These are phyloP conservation scores for Drosophila antonietae DNA, from an alignment of 2,888 invertebrate genomes.

Conservation along the genomic window DNA sequence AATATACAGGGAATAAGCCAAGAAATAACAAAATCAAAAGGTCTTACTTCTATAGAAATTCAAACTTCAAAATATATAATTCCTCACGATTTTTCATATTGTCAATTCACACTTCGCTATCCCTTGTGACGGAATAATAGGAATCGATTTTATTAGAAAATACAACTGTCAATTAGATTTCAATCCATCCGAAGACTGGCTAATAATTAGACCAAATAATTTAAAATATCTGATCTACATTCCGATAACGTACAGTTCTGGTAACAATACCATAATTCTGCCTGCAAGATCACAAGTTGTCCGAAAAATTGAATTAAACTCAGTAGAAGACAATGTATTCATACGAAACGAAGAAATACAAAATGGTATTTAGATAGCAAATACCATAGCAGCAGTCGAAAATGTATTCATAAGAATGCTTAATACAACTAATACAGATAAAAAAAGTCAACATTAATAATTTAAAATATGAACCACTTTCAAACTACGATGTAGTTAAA, in stretches of 20 bases:
- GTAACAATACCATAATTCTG: neutral
- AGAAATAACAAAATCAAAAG: too few relatives aligned
- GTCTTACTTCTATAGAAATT: too few relatives aligned
- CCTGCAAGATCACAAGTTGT: neutral
- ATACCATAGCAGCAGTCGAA: too few relatives aligned
- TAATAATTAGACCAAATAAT: too few relatives aligned
- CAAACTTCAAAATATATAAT: too few relatives aligned
- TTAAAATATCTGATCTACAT: neutral
- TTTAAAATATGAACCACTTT: neutral
- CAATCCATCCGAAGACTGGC: too few relatives aligned
- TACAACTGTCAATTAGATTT: neutral
- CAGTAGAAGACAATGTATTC: too few relatives aligned
- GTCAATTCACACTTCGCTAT: too few relatives aligned
- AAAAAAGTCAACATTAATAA: neutral
- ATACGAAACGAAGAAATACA: too few relatives aligned
- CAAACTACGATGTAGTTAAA: neutral
- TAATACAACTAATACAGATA: conserved; percentile 1
- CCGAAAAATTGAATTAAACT: neutral
- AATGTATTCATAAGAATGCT: neutral
- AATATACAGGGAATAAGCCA: too few relatives aligned
- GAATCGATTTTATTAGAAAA: neutral
- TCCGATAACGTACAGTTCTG: neutral
- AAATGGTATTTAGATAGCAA: too few relatives aligned
- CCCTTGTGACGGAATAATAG: neutral
- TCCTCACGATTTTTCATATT: too few relatives aligned